These are phyloP conservation scores for Ctenicera cuprea DNA, from an alignment of 2,888 invertebrate species.

Conservation along the genomic window DNA sequence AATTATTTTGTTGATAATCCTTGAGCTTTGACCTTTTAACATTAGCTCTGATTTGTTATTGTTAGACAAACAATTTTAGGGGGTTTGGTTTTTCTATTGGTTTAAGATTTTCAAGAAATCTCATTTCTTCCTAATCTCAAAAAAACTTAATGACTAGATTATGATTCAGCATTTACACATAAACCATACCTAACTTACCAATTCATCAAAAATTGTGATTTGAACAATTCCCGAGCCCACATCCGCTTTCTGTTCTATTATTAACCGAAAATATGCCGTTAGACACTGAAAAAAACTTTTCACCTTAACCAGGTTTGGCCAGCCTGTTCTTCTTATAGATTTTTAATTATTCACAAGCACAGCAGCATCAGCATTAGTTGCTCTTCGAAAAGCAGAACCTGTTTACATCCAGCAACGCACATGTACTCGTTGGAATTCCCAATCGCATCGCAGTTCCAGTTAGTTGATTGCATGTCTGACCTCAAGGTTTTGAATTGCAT, in stretches of 20 bases:
- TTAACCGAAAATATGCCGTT: no score
- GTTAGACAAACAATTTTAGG: background rate
- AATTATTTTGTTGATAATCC: slow-evolving; percentile 11
- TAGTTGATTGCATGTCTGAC: slow-evolving; percentile 8
- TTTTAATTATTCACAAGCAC: background rate
- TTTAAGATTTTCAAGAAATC: background rate
- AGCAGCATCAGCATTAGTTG: background rate
- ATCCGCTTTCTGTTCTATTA: no score
- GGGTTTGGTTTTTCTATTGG: background rate
- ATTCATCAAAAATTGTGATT: no score
- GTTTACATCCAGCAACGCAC: background rate
- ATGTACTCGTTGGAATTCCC: slow-evolving; percentile 10
- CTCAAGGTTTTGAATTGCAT: slow-evolving; percentile 10
- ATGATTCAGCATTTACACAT: no score
- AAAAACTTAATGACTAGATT: no score
- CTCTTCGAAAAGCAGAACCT: slow-evolving; percentile 3
- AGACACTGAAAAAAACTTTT: background rate
- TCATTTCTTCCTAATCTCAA: background rate
- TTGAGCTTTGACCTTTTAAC: slow-evolving; percentile 22
- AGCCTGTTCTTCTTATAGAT: background rate
- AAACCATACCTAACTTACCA: no score
- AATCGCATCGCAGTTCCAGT: background rate
- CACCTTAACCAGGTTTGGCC: background rate
- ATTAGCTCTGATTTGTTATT: background rate
- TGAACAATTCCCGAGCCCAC: no score